Base-by-base conservation (phyloP, 1,140 invertebrate genomes). In the Papilio polytes region DNA sequence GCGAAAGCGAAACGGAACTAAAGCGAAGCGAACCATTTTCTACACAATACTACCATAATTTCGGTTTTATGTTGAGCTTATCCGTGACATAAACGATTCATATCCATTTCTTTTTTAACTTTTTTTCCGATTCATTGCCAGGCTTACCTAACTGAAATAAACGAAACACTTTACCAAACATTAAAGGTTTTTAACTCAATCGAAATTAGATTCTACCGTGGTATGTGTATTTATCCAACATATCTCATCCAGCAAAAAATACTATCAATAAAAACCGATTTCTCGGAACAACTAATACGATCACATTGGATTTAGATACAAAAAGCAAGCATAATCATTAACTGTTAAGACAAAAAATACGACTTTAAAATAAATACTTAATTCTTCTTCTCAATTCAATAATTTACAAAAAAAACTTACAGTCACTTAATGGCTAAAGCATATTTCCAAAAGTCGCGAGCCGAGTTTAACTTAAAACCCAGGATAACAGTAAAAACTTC, bases 251-350 rank as follows among this genome's bases (percentile, higher is more conserved):
- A 13, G 13, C 63, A 70, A 70, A 70, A 70, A 70, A 31, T 15
- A 6, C 12, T 12, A 70, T 36, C 26, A 70, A 70, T 15, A 36
- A 70, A 31, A 36, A 70, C 20, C 63, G 0, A 70, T 18, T 70
- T 70, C 63, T 70, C 26, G 22, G 63, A 70, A 70, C 63, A 15
- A 36, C 63, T 70, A 36, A 70, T 70, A 31, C 15, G 3, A 70
- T 15, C 63, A 13, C 63, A 70, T 18, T 31, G 6, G 12, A 70
- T 31, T 15, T 15, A 70, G 20, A 26, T 63, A 26, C 59, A 63
- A 63, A 31, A 70, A 70, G 1, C 26, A 0, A 31, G 26, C 26
- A 31, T 15, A 31, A 31, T 10, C 63, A 15, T 66, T 15, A 18
- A 18, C 3, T 9, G 12, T 31, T 15, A 31, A 36, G 36, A 66